phyloP scores from a whole-genome alignment of 2,888 invertebrate species.

The Malthinus seriepunctatus region DNA sequence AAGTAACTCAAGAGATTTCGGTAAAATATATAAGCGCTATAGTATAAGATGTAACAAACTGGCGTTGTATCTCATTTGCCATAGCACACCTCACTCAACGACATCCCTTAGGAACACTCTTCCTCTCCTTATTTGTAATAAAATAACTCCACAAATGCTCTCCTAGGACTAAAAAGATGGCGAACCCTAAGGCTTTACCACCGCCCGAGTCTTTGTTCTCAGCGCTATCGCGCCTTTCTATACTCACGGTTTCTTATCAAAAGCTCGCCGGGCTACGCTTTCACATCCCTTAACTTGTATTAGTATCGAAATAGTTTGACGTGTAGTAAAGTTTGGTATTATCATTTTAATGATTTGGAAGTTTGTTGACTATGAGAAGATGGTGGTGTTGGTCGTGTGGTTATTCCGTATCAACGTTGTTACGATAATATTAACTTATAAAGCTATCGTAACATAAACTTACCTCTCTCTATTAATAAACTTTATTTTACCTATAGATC shows the following conservation, averaged over 20 bases:
- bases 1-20: constrained; percentile 35
- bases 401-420: constrained; percentile 35
- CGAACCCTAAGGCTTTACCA: constrained; percentile 46
- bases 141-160: constrained; percentile 56
- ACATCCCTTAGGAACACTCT: constrained; percentile 53
- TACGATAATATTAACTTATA: constrained; percentile 31
- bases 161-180: constrained; percentile 53
- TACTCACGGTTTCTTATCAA: constrained; percentile 31
- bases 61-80: constrained; percentile 53
- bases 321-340: constrained; percentile 47
- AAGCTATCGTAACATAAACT: constrained; percentile 31
- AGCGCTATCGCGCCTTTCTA: constrained; percentile 33
- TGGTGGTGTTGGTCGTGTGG: constrained; percentile 25
- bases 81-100: constrained; percentile 52
- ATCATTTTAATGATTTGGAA: constrained; percentile 50
- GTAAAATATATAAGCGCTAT: constrained; percentile 35
- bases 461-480: neutral
- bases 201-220: constrained; percentile 44
- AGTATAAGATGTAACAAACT: constrained; percentile 34
- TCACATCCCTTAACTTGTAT: constrained; percentile 26
- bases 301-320: constrained; percentile 47
- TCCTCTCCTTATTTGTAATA: constrained; percentile 57
- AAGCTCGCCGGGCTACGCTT: constrained; percentile 29
- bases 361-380: constrained; percentile 21
- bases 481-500: constrained; percentile 22